Evolutionary conservation across 2,888 invertebrate genomes (phyloP).

Genomic region (Hybos culiciformis): DNA sequence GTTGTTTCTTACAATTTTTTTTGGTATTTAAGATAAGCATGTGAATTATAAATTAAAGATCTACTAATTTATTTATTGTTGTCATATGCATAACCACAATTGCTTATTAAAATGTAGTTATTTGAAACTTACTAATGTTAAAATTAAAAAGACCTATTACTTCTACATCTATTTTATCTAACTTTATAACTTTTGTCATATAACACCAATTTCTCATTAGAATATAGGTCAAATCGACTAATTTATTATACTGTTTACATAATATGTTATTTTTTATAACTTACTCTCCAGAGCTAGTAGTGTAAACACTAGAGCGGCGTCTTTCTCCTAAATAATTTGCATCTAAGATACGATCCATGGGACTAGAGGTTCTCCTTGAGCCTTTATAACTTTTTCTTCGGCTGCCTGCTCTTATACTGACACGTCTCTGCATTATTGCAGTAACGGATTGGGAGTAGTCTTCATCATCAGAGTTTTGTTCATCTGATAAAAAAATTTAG

Average conservation of each 20-base stretch:
- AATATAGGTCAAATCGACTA: no score
- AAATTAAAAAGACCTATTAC: no score
- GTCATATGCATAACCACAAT: no score
- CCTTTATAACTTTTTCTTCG: conserved; percentile 45
- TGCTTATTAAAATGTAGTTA: not conserved
- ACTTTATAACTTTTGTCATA: no score
- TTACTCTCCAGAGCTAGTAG: conserved; percentile 78
- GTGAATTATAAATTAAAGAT: no score
- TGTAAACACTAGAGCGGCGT: conserved; percentile 60
- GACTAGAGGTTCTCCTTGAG: conserved; percentile 46
- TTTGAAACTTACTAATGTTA: not conserved
- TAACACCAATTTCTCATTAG: no score
- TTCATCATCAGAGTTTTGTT: conserved; percentile 46
- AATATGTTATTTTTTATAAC: conserved; percentile 24
- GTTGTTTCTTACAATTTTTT: no score
- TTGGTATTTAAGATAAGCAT: no score
- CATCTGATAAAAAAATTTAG: not conserved
- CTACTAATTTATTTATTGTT: no score
- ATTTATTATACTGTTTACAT: conserved; percentile 12
- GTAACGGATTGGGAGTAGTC: conserved; percentile 78
- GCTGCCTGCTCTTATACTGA: conserved; percentile 56
- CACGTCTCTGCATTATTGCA: conserved; percentile 67
- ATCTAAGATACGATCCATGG: conserved; percentile 34
- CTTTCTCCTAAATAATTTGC: conserved; percentile 30
- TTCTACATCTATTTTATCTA: no score